Conservation (phyloP, 1,140 invertebrate species). For the Panulirus ornatus region DNA sequence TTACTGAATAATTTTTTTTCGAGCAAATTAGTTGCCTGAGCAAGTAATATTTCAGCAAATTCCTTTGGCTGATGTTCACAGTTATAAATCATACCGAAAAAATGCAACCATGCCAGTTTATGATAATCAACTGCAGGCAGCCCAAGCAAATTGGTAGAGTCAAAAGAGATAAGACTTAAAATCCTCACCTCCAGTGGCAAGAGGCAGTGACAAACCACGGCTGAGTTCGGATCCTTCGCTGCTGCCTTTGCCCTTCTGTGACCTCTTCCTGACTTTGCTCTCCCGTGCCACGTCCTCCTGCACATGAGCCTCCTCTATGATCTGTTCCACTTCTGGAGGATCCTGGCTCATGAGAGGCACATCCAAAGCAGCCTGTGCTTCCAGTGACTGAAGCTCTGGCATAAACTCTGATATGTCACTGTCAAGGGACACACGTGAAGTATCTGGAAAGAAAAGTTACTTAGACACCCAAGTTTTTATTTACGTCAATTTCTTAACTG, state of each 20-base stretch:
- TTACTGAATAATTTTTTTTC: no score
- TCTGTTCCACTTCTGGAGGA: constrained; percentile 66
- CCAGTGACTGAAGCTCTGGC: constrained; percentile 65
- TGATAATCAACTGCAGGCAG: no score
- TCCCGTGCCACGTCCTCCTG: background rate
- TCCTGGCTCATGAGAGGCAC: constrained; percentile 70
- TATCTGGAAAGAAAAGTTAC: constrained; percentile 35
- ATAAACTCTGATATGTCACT: constrained; percentile 71
- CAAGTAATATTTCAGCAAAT: no score
- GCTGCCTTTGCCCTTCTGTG: background rate
- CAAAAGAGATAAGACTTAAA: no score
- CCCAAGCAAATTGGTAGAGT: no score
- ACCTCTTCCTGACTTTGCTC: background rate
- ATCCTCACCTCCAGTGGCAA: constrained; percentile 10
- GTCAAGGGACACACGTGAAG: constrained; percentile 59
- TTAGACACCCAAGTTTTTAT: no score
- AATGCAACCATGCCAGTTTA: no score
- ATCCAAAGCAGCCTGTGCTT: constrained; percentile 69
- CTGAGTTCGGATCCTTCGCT: background rate
- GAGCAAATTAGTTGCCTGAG: no score
- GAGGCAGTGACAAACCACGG: background rate
- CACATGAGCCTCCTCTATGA: constrained; percentile 22
- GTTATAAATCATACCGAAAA: no score
- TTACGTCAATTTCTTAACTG: no score
- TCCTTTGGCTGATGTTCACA: no score